phyloP scores from a whole-genome alignment of 2,888 invertebrate genomes.

The Acronicta aceris region DNA sequence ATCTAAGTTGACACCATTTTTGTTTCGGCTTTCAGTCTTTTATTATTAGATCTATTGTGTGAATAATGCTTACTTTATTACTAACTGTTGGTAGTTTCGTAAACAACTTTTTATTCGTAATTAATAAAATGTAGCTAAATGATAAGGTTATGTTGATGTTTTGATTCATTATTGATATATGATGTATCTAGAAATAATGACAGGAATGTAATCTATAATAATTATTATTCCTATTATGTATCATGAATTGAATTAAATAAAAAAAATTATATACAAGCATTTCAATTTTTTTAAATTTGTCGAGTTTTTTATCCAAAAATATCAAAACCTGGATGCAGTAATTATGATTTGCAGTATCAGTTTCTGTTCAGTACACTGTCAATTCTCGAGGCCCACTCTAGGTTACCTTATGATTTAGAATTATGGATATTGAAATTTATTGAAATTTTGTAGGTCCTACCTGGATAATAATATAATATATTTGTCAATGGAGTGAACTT shows the following conservation, averaged over 20 bases:
- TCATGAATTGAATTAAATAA: too few species aligned
- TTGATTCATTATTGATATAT: constrained; percentile 73
- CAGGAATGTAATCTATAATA: constrained; percentile 16
- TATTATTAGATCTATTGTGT: constrained; percentile 61
- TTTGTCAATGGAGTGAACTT: constrained; percentile 62
- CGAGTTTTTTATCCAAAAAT: too few species aligned
- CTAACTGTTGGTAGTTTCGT: constrained; percentile 12
- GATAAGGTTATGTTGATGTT: constrained; percentile 89
- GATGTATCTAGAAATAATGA: constrained; percentile 41
- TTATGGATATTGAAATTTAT: too few species aligned
- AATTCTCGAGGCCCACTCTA: too few species aligned
- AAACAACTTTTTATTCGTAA: constrained; percentile 10
- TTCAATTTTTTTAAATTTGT: too few species aligned
- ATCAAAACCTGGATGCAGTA: too few species aligned
- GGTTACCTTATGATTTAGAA: too few species aligned
- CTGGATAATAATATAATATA: constrained; percentile 32
- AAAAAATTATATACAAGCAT: too few species aligned
- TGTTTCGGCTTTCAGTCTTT: constrained; percentile 74
- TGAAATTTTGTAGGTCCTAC: constrained; percentile 22
- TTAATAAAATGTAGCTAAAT: constrained; percentile 41
- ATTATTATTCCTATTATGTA: neutral
- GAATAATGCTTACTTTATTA: constrained; percentile 21
- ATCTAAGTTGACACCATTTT: constrained; percentile 84
- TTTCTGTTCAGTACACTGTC: too few species aligned
- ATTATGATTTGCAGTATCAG: too few species aligned